Base-by-base conservation (phyloP, 1,140 invertebrate species). In the Leguminivora glycinivorella region DNA sequence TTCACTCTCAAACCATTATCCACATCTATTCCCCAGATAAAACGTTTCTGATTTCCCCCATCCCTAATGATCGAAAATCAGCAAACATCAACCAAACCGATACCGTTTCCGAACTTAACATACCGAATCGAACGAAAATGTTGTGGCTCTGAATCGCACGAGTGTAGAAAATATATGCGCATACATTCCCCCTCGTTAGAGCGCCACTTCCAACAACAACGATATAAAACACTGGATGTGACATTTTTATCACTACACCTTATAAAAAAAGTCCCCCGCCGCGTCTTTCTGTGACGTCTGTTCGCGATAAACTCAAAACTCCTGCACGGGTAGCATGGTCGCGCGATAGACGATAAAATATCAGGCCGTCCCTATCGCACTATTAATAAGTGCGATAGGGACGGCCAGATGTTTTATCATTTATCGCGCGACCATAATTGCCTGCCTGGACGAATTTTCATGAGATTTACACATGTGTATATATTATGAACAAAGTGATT, bases 101-200 rank as follows among this genome's bases (percentile, higher is more conserved):
- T 52, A 52, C 47, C 17, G n/a, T 43, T 43, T 43, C 40, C 40
- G 40, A 43, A 43, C 40, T 43, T 63, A 63, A 29, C 58, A 63
- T 63, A 31, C 58, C 58, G 58, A 63, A 63, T 63, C 58, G 58
- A 63, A 63, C 58, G 58, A 63, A 71, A 70, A 75, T 72, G 47
- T 56, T 58, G 67, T 78, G 70, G 69, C 72, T 68, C 76, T 70
- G 73, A 77, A 75, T 77, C 73, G 74, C 40, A 31, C 52, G 73
- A 68, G 69, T 70, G 69, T 74, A 56, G 34, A 47, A 75, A 78
- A 78, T 78, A 67, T 81, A 81, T 78, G 76, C 76, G 76, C 79
- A 81, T 81, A 77, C 22, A 77, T 78, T 76, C 68, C 58, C 66
- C 63, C 72, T 78, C 73, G 78, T 80, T 78, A 78, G 73, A 71